These are phyloP conservation scores for Parnassius mnemosyne DNA, from an alignment of 2,888 invertebrate species.

Conservation along the genomic window DNA sequence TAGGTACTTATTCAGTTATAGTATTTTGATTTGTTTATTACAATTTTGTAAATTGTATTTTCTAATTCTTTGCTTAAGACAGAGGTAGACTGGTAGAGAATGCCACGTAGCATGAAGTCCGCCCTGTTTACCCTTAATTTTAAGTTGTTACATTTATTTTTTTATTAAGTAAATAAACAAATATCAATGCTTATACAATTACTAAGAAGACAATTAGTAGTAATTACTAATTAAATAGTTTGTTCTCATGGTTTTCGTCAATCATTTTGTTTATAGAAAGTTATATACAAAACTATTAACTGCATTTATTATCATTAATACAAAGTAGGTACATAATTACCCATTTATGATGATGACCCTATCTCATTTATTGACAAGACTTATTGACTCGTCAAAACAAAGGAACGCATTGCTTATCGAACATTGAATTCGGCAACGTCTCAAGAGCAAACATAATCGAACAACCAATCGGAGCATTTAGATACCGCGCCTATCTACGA, in stretches of 20 bases:
- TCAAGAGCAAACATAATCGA: slow-evolving; percentile 60
- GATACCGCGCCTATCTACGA: slow-evolving; percentile 50
- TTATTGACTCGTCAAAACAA: slow-evolving; percentile 51
- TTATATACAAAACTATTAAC: neutral
- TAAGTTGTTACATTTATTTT: too few species aligned
- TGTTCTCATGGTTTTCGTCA: neutral
- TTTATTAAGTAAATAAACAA: too few species aligned
- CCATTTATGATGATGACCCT: slow-evolving; percentile 15
- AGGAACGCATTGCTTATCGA: slow-evolving; percentile 54
- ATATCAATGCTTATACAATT: too few species aligned
- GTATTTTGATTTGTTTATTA: too few species aligned
- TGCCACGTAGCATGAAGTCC: too few species aligned
- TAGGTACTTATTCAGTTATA: too few species aligned
- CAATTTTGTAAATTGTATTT: too few species aligned
- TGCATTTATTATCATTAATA: slow-evolving; percentile 8
- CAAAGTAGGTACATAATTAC: slow-evolving; percentile 26
- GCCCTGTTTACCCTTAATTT: too few species aligned
- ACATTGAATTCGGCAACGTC: slow-evolving; percentile 39
- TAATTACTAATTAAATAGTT: slow-evolving; percentile 24
- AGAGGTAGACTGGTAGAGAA: too few species aligned
- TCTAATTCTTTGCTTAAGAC: too few species aligned
- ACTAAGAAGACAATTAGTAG: neutral
- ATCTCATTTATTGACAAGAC: slow-evolving; percentile 30
- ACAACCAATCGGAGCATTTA: slow-evolving; percentile 62
- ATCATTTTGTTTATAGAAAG: too few species aligned